Evolutionary conservation across 2,797 vertebrate species (phyloP).

Genomic region (Enteromius unitaeniatus): DNA sequence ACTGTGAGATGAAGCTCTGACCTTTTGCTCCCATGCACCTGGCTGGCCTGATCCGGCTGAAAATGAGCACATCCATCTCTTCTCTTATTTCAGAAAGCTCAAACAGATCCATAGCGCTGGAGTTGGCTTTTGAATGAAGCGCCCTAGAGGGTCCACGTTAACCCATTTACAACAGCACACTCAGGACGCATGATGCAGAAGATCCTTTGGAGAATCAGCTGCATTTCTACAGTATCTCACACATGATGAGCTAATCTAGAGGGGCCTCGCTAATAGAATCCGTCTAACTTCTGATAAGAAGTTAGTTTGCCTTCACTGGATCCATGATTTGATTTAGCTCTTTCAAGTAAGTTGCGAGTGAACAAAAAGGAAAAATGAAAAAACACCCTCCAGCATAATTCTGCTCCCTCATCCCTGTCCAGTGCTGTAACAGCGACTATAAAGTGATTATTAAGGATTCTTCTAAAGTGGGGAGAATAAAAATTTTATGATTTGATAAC

Average conservation of each 20-base stretch:
- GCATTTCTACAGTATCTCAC: constrained; percentile 12
- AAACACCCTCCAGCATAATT: constrained; percentile 27
- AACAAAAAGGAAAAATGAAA: constrained; percentile 33
- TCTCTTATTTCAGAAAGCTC: constrained; percentile 16
- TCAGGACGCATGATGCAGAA: constrained; percentile 4
- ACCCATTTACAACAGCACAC: constrained; percentile 12
- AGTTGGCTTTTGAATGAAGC: constrained; percentile 15
- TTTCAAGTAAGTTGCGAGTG: constrained; percentile 25
- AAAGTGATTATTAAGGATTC: constrained; percentile 36
- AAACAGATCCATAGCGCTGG: constrained; percentile 11
- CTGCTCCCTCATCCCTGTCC: constrained; percentile 38
- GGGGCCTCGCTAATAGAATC: constrained; percentile 19
- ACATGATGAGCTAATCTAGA: constrained; percentile 8
- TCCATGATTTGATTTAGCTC: constrained; percentile 33
- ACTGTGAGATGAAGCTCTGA: constrained; percentile 18
- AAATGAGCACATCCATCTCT: constrained; percentile 44
- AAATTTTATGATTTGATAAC: constrained; percentile 5
- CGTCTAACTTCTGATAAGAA: constrained; percentile 15
- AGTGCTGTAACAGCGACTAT: not conserved
- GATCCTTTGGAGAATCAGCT: constrained; percentile 12
- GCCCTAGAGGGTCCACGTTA: constrained; percentile 6
- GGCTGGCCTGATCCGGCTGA: constrained; percentile 33
- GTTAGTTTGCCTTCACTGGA: constrained; percentile 29
- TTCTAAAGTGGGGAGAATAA: constrained; percentile 28
- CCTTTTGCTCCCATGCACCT: constrained; percentile 45